A percentile compares a stretch with the other conserved stretches of the same genome.
These are phyloP conservation scores for Tachypleus tridentatus DNA, from an alignment of 1,140 invertebrate species.

Conservation along the genomic window DNA sequence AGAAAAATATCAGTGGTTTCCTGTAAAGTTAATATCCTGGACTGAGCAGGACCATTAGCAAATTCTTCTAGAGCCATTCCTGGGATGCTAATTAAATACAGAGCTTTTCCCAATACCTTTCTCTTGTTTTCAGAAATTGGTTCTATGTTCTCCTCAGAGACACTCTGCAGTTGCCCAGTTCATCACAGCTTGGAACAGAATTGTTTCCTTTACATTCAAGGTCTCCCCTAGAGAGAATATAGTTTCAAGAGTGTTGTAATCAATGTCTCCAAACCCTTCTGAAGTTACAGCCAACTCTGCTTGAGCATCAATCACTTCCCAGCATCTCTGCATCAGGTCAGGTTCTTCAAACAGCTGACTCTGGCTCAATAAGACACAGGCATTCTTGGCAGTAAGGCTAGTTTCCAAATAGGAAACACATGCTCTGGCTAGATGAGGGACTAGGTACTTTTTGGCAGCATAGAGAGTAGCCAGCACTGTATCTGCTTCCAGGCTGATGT, in stretches of 20 bases:
- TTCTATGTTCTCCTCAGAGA: conserved; percentile 59
- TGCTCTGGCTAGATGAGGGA: conserved; percentile 73
- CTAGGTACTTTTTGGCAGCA: conserved; percentile 86
- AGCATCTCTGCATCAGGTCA: conserved; percentile 82
- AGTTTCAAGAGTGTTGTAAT: conserved; percentile 72
- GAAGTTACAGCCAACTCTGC: conserved; percentile 84
- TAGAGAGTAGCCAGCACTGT: conserved; percentile 79
- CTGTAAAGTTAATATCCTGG: conserved; percentile 71
- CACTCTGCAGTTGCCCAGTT: conserved; percentile 81
- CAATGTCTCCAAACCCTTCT: conserved; percentile 86
- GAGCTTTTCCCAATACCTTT: conserved; percentile 49
- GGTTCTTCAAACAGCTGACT: conserved; percentile 82
- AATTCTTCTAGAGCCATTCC: conserved; percentile 84
- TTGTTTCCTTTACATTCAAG: conserved; percentile 79
- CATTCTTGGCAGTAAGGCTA: conserved; percentile 81
- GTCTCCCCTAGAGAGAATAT: conserved; percentile 78
- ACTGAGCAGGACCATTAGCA: conserved; percentile 77
- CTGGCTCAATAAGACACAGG: conserved; percentile 77
- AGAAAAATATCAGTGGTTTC: conserved; percentile 88
- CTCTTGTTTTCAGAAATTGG: conserved; percentile 48
- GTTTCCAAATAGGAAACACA: conserved; percentile 87
- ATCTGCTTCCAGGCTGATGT: conserved; percentile 81
- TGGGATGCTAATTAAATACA: conserved; percentile 75
- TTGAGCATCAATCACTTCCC: conserved; percentile 88
- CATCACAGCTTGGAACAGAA: conserved; percentile 75